A percentile compares a stretch with the other conserved stretches of the same genome.
phyloP scores from a whole-genome alignment of 2,888 invertebrate genomes.

The Eupithecia tripunctaria region DNA sequence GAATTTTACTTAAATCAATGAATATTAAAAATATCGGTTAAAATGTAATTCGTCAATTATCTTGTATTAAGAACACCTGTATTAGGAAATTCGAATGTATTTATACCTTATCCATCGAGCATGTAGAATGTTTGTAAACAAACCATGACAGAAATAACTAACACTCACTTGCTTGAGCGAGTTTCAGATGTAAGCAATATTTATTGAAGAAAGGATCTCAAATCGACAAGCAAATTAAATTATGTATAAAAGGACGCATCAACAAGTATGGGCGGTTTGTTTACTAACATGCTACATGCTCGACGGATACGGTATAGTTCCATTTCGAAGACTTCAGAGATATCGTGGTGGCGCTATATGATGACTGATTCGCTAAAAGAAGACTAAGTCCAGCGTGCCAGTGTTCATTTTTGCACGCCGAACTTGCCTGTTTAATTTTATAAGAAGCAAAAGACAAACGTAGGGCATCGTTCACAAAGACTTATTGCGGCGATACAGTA shows the following conservation, averaged over 20 bases:
- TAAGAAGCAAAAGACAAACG: background rate
- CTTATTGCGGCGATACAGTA: background rate
- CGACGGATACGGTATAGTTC: too few relatives aligned
- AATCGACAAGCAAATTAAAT: too few relatives aligned
- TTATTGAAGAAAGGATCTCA: too few relatives aligned
- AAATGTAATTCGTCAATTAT: background rate
- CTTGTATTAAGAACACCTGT: background rate
- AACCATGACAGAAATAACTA: too few relatives aligned
- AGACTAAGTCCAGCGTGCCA: slow-evolving; percentile 36
- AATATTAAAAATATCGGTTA: background rate
- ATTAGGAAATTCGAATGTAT: background rate
- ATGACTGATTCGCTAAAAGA: slow-evolving; percentile 27
- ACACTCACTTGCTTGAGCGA: too few relatives aligned
- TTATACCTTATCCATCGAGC: too few relatives aligned
- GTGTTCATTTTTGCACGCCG: slow-evolving; percentile 33
- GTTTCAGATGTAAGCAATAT: too few relatives aligned
- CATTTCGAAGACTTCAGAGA: background rate
- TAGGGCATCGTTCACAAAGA: background rate
- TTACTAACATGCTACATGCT: too few relatives aligned
- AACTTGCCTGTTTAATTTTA: slow-evolving; percentile 35
- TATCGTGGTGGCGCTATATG: slow-evolving; percentile 22
- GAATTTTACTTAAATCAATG: too few relatives aligned
- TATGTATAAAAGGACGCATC: too few relatives aligned
- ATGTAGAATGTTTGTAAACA: too few relatives aligned
- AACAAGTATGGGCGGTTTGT: too few relatives aligned